Evolutionary conservation across 92 coral and sea anemone species (phyloP), one percentile per base, ranked within the genome.

Genomic region (Epizoanthus scotinus): DNA sequence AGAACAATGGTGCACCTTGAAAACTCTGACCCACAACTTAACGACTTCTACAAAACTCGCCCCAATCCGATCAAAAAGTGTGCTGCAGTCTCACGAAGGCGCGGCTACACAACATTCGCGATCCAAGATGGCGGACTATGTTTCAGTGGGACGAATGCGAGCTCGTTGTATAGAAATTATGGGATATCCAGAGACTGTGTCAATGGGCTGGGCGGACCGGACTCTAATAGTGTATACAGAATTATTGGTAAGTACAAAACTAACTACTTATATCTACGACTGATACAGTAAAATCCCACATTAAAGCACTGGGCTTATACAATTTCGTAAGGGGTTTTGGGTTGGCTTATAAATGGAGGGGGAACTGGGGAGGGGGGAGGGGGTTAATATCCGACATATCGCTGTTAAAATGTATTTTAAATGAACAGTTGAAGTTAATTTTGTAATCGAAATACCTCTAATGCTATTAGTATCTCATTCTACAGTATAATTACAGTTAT

Each of bases 101-200:
- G 90, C 84, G 92, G 92, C 74, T 93, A 90, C 82, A 50, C 92
- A 6, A 89, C 91, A 28, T 95, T 95, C 63, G 98, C 95, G 25
- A 19, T 95, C 17, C 95, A 91, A 60, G 91, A 91, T 73, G 98
- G 98, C 74, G 98, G 98, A 15, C 88, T 85, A 83, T 95, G 98
- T 81, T 89, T 90, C 58, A 91, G 95, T 22, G 98, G 98, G 0
- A 87, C 92, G 9, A 84, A 86, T 17, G 94, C 91, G 38, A 91
- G 81, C 79, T 87, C 78, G 8, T 69, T 79, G 66, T 95, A 90
- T 77, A 86, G 75, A 67, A 89, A 73, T 71, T 88, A 83, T 63
- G 98, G 98, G 42, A 84, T 95, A 71, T 93, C 98, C 20, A 90
- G 94, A 29, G 86, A 85, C 53, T 95, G 98, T 49, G 80, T 72